Conservation (phyloP, 2,888 invertebrate genomes). For the Epinotia bilunana region DNA sequence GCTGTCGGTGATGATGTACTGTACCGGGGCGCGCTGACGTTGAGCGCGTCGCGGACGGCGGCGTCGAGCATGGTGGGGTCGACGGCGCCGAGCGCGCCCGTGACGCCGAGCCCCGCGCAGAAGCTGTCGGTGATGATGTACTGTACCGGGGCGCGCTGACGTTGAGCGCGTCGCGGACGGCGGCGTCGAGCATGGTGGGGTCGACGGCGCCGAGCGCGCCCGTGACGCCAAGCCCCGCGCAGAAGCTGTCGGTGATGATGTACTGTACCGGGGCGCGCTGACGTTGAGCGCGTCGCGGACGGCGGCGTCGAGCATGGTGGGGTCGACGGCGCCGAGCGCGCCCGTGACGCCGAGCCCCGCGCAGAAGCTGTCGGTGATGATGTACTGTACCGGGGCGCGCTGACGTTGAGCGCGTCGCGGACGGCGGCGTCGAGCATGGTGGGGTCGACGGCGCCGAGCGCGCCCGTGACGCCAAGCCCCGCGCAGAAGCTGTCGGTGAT, state of each 20-base stretch:
- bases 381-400: conserved; percentile 88
- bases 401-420: conserved; percentile 94
- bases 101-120: conserved; percentile 96
- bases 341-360: conserved; percentile 96
- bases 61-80: conserved; percentile 98
- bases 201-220: conserved; percentile 96
- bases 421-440: conserved; percentile 95
- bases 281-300: conserved; percentile 95
- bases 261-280: conserved; percentile 88
- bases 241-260: conserved; percentile 94
- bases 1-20: conserved; percentile 88
- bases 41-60: conserved; percentile 94
- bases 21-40: conserved; percentile 91
- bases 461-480: conserved; percentile 94
- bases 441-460: conserved; percentile 96
- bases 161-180: conserved; percentile 95
- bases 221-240: conserved; percentile 95
- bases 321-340: conserved; percentile 95
- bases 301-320: conserved; percentile 95
- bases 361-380: conserved; percentile 96
- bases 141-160: conserved; percentile 89
- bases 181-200: conserved; percentile 96
- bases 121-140: conserved; percentile 92
- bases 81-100: conserved; percentile 94
- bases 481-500: conserved; percentile 98